Evolutionary conservation across 2,888 invertebrate genomes (phyloP), one percentile per base, ranked within the genome.

Genomic region (Arrhopalites spinosus): DNA sequence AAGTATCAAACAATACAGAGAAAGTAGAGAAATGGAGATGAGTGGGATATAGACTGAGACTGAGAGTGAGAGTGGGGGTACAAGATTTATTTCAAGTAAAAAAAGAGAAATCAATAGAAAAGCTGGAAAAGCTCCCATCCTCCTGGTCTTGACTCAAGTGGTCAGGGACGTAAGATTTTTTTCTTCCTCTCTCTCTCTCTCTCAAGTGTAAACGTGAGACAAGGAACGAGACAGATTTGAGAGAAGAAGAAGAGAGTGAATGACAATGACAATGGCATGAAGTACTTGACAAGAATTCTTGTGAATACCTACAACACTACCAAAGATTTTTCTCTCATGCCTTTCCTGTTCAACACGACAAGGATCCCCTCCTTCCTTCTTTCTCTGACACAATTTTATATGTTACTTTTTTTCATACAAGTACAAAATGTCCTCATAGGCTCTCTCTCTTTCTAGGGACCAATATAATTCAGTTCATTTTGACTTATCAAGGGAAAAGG

Each of bases 201-300:
- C 5, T 7, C 36, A 36, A 36, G 36, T 36, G 36, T 11, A 36
- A 11, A 36, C 36, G 36, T 3, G 11, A 56, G 23, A 56, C 56
- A 56, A 23, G 23, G 15, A 15, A 56, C 3, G 56, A 56, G 56
- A 56, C 3, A 56, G 56, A 20, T 61, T 15, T 23, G 56, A 56
- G 15, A 56, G 23, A 20, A 15, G 15, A 56, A 56, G 56, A 23
- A 56, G 56, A 29, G 29, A 63, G 63, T 63, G 15, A 29, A 5
- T 36, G 64, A 64, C 29, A 29, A 5, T 36, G 64, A 64, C 29
- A 64, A 64, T n/a, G 29, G 25, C 59, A 59, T 59, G 20, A 59
- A 59, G 23, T 53, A 53, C 53, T 13, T 53, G 2, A 17, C 20
- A 53, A 53, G 53, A n/a, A n/a, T n/a, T n/a, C n/a, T n/a, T n/a